A percentile compares a stretch with the other conserved stretches of the same genome.
Evolutionary conservation across 2,113 vertebrate genomes (phyloP).

Genomic region (Ariopsis seemanni): DNA sequence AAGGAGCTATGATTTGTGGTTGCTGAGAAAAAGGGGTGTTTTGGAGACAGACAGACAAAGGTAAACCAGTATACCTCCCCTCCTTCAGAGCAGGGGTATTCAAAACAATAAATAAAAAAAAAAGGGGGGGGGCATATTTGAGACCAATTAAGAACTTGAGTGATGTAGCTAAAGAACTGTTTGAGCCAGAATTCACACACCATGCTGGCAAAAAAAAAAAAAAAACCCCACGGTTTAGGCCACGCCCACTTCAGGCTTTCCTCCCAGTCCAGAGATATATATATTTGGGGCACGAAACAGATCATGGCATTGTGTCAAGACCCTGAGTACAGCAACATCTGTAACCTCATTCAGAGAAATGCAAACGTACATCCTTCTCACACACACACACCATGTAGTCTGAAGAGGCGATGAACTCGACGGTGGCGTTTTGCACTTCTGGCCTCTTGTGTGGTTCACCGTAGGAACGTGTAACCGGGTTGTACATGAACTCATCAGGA

Average conservation of each 20-base stretch:
- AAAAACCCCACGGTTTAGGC: not conserved
- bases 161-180: not conserved
- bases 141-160: not conserved
- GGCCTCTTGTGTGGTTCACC: conserved; percentile 96
- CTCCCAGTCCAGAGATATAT: too few species aligned
- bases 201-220: not conserved
- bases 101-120: too few species aligned
- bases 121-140: not conserved
- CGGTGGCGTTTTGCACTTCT: conserved; percentile 94
- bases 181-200: not conserved
- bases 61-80: too few species aligned
- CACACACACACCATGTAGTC: conserved; percentile 90
- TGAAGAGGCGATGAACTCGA: conserved; percentile 97
- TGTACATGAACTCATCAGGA: conserved; percentile 99
- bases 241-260: not conserved
- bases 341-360: not conserved
- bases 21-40: too few species aligned
- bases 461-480: conserved; percentile 91
- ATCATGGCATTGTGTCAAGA: not conserved
- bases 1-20: too few species aligned
- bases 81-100: too few species aligned
- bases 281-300: not conserved
- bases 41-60: too few species aligned
- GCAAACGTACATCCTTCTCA: not conserved
- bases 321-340: not conserved